These are phyloP conservation scores for Rhodinocichla rosea DNA, from an alignment of 2,113 vertebrate genomes.

Conservation along the genomic window DNA sequence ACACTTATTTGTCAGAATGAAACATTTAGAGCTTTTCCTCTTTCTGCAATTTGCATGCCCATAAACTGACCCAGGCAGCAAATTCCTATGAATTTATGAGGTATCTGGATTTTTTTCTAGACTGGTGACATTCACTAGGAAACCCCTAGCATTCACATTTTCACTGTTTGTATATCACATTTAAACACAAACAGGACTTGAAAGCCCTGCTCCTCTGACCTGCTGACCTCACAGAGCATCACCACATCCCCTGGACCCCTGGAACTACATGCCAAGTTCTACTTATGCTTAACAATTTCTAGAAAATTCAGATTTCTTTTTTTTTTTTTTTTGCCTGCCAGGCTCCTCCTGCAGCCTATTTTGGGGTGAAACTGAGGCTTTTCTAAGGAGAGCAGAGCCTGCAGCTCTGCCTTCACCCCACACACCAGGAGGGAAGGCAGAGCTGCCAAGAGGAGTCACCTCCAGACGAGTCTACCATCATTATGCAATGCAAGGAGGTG, in stretches of 20 bases:
- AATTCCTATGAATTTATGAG: not conserved
- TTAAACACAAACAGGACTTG: not conserved
- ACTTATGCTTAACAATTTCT: not conserved
- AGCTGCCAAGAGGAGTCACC: not conserved
- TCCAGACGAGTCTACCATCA: slow-evolving; percentile 34
- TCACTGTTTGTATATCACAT: not conserved
- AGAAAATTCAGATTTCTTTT: not conserved
- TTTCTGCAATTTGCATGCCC: not conserved
- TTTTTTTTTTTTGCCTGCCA: not conserved
- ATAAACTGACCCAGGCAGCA: not conserved
- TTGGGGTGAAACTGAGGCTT: not conserved
- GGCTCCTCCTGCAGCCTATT: not conserved
- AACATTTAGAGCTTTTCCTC: not conserved
- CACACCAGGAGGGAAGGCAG: not conserved
- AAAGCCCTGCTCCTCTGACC: not conserved
- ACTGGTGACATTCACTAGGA: not conserved
- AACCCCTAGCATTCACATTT: not conserved
- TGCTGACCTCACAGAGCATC: not conserved
- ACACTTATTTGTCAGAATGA: not conserved
- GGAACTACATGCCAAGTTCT: not conserved
- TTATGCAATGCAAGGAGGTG: not conserved
- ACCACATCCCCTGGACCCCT: not conserved
- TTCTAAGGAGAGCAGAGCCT: not conserved
- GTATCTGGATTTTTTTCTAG: not conserved
- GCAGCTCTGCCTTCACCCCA: not conserved